Evolutionary conservation across 1,140 invertebrate species (phyloP).

Genomic region (Meteorus sp.): DNA sequence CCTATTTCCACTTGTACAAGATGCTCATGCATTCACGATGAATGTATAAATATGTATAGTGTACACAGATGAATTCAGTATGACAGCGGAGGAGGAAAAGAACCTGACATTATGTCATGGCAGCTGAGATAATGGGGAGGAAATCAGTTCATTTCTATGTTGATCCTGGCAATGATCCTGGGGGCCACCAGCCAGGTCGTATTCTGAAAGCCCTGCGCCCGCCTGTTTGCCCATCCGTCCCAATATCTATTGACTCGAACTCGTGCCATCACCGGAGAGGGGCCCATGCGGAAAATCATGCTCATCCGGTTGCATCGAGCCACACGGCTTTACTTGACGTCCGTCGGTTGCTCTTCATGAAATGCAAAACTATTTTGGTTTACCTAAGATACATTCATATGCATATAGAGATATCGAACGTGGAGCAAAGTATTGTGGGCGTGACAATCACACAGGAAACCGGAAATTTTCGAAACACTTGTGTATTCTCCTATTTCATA

Average conservation of each 20-base stretch:
- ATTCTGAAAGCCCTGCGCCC: constrained; percentile 7
- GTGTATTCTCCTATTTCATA: not conserved
- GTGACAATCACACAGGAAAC: constrained; percentile 23
- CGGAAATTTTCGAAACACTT: constrained; percentile 17
- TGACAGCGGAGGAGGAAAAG: not conserved
- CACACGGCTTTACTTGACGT: not conserved
- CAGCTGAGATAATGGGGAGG: constrained; percentile 56
- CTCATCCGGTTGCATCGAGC: constrained; percentile 27
- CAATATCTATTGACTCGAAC: constrained; percentile 31
- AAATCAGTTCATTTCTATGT: constrained; percentile 62
- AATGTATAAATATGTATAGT: not conserved
- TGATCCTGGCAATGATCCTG: constrained; percentile 50
- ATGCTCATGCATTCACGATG: too few species aligned
- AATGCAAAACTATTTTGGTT: too few species aligned
- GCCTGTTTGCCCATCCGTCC: constrained; percentile 17
- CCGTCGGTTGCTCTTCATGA: too few species aligned
- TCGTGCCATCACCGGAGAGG: constrained; percentile 50
- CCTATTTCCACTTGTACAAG: too few species aligned
- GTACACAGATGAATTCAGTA: too few species aligned
- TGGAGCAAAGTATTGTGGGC: too few species aligned
- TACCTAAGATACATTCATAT: too few species aligned
- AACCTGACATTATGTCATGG: not conserved
- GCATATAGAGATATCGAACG: too few species aligned
- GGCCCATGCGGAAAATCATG: constrained; percentile 50
- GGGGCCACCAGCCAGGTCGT: constrained; percentile 21